A percentile compares a stretch with the other conserved stretches of the same genome.
Conservation (phyloP, 2,888 invertebrate genomes). For the Linnaemya vulpina region DNA sequence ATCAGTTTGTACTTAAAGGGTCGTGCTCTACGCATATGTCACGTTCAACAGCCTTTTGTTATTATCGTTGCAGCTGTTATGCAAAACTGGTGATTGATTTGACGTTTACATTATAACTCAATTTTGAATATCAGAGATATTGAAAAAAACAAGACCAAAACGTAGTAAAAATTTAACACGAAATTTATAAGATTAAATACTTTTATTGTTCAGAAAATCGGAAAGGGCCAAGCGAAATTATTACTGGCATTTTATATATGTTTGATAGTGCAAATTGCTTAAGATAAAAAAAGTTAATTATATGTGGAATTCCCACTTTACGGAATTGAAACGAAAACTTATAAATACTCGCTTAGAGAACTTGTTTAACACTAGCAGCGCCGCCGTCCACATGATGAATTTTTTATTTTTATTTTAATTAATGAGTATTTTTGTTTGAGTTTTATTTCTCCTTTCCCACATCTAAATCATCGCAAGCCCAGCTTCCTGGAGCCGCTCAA, state of each 20-base stretch:
- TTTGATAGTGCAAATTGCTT: neutral
- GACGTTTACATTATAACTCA: neutral
- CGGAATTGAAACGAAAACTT: neutral
- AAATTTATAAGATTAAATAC: constrained; percentile 4
- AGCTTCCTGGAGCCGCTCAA: too few relatives aligned
- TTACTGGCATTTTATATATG: neutral
- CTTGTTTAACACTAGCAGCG: too few relatives aligned
- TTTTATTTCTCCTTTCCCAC: too few relatives aligned
- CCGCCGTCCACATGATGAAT: too few relatives aligned
- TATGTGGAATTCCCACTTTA: neutral
- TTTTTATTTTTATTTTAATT: too few relatives aligned
- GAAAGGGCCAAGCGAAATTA: neutral
- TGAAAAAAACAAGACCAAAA: neutral
- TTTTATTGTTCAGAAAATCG: neutral
- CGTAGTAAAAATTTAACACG: neutral
- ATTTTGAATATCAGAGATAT: neutral
- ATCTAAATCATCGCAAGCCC: too few relatives aligned
- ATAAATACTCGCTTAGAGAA: too few relatives aligned
- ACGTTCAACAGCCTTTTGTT: neutral
- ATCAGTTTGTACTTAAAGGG: neutral
- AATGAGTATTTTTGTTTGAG: too few relatives aligned
- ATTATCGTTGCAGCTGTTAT: neutral
- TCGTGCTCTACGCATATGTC: neutral
- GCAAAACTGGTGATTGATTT: neutral
- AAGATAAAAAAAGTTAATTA: neutral